These are phyloP conservation scores for Drosophila murphyi DNA, from an alignment of 1,140 invertebrate genomes.

Conservation along the genomic window DNA sequence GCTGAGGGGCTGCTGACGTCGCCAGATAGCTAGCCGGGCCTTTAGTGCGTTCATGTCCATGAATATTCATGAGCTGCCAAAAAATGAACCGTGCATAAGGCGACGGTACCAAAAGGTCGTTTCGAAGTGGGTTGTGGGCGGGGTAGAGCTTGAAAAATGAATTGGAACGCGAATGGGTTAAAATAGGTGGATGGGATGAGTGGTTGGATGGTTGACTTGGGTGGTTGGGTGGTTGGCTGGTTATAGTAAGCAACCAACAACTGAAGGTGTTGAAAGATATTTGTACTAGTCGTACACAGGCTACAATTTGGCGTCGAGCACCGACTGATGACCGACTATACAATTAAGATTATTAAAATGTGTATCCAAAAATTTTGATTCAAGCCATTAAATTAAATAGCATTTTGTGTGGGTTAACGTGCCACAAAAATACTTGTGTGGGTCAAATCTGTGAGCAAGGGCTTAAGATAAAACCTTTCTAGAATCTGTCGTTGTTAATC, in stretches of 20 bases:
- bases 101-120: conserved; percentile 28
- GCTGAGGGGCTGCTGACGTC: conserved; percentile 43
- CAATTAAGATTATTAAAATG: no score
- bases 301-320: no score
- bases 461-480: no score
- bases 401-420: no score
- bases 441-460: no score
- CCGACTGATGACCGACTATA: no score
- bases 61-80: conserved; percentile 79
- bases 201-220: background rate
- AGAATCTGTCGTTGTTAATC: no score
- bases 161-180: conserved; percentile 43
- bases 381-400: no score
- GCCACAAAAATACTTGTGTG: no score
- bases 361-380: no score
- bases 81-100: conserved; percentile 60
- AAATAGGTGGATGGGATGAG: background rate
- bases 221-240: background rate
- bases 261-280: conserved; percentile 35
- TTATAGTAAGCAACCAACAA: background rate
- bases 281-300: background rate
- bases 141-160: conserved; percentile 36
- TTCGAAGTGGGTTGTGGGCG: conserved; percentile 7
- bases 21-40: conserved; percentile 60
- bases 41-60: conserved; percentile 77